Base-by-base conservation (phyloP, 23 tunicate genomes). In the Styela clava region DNA sequence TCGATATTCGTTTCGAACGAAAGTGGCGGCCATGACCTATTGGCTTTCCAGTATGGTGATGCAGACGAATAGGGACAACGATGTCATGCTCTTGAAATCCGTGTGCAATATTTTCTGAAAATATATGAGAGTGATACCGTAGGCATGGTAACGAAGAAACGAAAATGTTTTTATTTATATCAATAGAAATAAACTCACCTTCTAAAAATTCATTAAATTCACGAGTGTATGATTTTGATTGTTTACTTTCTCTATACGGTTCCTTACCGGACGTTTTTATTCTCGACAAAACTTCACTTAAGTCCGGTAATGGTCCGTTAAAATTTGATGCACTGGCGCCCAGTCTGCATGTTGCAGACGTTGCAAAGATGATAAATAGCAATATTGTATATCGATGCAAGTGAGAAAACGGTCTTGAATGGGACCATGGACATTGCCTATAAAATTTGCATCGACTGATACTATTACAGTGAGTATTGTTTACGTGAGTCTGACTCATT, bases 11-110 rank as follows among this genome's bases (percentile, higher is more conserved):
- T 72, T 86, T 78, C 31, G 37, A 31, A 27, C 86, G 89, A 78
- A 91, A 91, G 73, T 91, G 97, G 44, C 85, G 86, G 34, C 97
- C 97, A 78, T 91, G 97, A 32, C 69, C 33, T 35, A 91, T 89
- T 74, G 97, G 97, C 33, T 86, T 79, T 52, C 97, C 97, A 31
- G 87, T 85, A 63, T 68, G 86, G 81, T 86, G 90, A 79, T 91
- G 97, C 1, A 91, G 74, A 18, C 97, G 84, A 23, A 91, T 85
- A 3, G 97, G 97, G 33, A 91, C 64, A 9, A 83, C 85, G 36
- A 86, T 34, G 62, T 85, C 90, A 79, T 91, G 79, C 28, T 91
- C 90, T 27, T 91, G 61, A 62, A 91, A 91, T 25, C 90, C 90
- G 69, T 88, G 94, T 23, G 83, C 85, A 7, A 71, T 1, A 63